phyloP scores from a whole-genome alignment of 2,797 vertebrate genomes.

The Morus bassanus region DNA sequence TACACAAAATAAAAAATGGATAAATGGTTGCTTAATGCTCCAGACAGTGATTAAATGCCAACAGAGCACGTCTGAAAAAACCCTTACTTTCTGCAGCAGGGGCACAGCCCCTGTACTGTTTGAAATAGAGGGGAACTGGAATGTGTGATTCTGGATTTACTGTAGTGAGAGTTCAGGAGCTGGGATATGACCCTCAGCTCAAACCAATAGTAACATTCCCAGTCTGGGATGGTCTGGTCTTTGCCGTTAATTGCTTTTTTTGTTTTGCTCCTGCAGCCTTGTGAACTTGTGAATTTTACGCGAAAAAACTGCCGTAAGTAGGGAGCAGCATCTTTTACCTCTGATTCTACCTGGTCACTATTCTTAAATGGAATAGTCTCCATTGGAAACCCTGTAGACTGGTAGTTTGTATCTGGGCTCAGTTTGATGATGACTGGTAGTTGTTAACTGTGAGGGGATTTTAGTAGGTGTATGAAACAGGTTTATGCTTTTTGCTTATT shows the following conservation, averaged over 20 bases:
- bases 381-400: neutral
- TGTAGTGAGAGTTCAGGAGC: neutral
- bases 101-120: neutral
- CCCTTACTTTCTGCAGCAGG: neutral
- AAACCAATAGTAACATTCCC: neutral
- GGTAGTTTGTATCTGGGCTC: neutral
- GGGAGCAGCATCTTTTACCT: neutral
- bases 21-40: neutral
- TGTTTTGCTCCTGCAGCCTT: constrained; percentile 74
- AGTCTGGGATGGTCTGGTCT: neutral
- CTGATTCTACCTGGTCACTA: neutral
- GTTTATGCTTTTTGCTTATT: neutral
- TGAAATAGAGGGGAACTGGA: neutral
- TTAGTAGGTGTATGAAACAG: neutral
- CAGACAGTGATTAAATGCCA: neutral
- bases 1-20: neutral
- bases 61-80: neutral
- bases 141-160: neutral
- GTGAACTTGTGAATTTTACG: constrained; percentile 83
- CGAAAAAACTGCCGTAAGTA: constrained; percentile 86
- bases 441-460: neutral
- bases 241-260: neutral
- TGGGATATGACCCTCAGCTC: neutral
- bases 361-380: neutral
- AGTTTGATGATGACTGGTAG: neutral